A percentile compares a stretch with the other conserved stretches of the same genome.
Evolutionary conservation across 1,140 invertebrate genomes (phyloP).

Genomic region (Drosophila littoralis): DNA sequence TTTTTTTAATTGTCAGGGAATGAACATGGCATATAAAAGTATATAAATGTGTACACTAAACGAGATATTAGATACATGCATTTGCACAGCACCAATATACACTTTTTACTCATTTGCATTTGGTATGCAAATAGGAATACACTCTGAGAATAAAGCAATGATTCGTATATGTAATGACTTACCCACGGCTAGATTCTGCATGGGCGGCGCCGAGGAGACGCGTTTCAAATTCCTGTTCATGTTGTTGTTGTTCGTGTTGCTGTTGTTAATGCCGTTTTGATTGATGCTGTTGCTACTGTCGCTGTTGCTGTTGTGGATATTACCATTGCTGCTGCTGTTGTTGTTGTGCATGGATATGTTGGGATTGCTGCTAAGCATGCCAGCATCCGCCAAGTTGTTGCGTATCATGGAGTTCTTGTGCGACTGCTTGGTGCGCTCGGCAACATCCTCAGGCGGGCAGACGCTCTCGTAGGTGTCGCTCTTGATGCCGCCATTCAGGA

Average conservation of each 20-base stretch:
- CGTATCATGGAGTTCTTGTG: conserved; percentile 82
- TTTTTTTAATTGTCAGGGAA: too few relatives aligned
- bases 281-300: conserved; percentile 44
- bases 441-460: conserved; percentile 82
- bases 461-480: conserved; percentile 84
- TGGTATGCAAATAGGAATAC: too few relatives aligned
- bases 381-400: conserved; percentile 66
- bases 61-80: too few relatives aligned
- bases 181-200: conserved; percentile 76
- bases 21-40: too few relatives aligned
- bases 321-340: conserved; percentile 33
- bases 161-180: conserved; percentile 28
- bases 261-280: conserved; percentile 45
- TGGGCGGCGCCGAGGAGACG: conserved; percentile 85
- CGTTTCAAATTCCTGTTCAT: conserved; percentile 83
- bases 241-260: conserved; percentile 41
- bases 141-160: not conserved
- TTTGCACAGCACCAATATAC: too few relatives aligned
- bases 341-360: conserved; percentile 47
- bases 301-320: conserved; percentile 33
- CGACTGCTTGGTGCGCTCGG: conserved; percentile 77
- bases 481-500: conserved; percentile 74
- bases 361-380: conserved; percentile 24
- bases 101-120: too few relatives aligned
- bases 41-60: too few relatives aligned